These are phyloP conservation scores for Vireo griseus DNA, from an alignment of 2,797 vertebrate genomes.

Conservation along the genomic window DNA sequence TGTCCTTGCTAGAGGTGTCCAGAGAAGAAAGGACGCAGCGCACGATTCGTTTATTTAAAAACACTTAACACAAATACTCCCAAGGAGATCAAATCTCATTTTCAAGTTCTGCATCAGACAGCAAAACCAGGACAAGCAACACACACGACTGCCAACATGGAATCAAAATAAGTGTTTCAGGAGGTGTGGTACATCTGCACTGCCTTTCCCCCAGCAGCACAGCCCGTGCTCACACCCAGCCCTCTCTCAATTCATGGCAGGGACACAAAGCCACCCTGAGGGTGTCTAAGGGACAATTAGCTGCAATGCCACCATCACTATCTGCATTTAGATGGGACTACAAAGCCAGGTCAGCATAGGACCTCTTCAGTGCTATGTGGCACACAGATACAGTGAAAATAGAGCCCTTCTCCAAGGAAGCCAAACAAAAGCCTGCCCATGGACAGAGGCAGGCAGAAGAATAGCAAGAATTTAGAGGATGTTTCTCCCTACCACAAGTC, in stretches of 20 bases:
- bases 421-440: background rate
- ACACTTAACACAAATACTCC: constrained; percentile 23
- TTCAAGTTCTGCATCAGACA: background rate
- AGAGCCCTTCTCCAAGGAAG: background rate
- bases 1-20: background rate
- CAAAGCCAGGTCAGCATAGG: background rate
- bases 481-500: background rate
- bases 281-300: background rate
- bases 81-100: background rate
- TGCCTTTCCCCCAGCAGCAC: background rate
- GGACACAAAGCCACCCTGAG: background rate
- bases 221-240: background rate
- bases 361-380: background rate
- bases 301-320: background rate
- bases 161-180: background rate
- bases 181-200: background rate
- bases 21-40: background rate
- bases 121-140: background rate
- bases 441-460: background rate
- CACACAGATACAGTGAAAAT: background rate
- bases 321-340: background rate
- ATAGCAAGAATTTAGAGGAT: background rate
- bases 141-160: background rate
- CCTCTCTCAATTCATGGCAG: background rate
- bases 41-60: background rate